Conservation (phyloP, 2,888 invertebrate genomes). For the Linnaemya tessellans region DNA sequence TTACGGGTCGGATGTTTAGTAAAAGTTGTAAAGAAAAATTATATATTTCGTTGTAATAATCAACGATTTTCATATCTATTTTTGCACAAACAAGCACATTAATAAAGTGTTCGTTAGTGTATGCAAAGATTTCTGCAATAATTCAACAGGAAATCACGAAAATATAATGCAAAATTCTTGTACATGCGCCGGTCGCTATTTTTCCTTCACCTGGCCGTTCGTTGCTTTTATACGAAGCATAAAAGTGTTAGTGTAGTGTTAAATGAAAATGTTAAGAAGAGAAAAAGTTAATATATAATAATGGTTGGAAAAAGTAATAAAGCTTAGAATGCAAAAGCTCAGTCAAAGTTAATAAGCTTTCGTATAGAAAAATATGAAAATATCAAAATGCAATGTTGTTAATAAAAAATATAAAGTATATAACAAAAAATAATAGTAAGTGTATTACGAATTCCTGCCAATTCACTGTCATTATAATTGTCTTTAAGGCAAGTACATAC, state of each 20-base stretch:
- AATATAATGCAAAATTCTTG: neutral
- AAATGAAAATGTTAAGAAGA: neutral
- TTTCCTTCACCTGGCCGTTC: neutral
- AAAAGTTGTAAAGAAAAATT: neutral
- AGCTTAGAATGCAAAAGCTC: too few species aligned
- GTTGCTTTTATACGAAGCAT: neutral
- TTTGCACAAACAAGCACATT: neutral
- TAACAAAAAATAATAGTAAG: too few species aligned
- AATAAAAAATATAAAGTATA: too few species aligned
- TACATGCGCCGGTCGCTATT: neutral
- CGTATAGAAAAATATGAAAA: too few species aligned
- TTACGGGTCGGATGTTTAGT: neutral
- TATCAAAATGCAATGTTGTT: too few species aligned
- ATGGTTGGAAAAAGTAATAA: too few species aligned
- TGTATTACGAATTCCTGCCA: too few species aligned
- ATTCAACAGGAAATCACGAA: neutral
- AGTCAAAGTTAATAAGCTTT: too few species aligned
- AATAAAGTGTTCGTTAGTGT: neutral
- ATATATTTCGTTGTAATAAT: neutral
- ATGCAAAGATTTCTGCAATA: neutral
- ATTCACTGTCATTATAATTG: too few species aligned
- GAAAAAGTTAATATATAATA: neutral
- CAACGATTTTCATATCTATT: neutral
- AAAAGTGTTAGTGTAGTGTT: neutral
- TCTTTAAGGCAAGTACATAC: too few species aligned